These are phyloP conservation scores for Drepanosiphum platanoidis DNA, from an alignment of 2,888 invertebrate species.

Conservation along the genomic window DNA sequence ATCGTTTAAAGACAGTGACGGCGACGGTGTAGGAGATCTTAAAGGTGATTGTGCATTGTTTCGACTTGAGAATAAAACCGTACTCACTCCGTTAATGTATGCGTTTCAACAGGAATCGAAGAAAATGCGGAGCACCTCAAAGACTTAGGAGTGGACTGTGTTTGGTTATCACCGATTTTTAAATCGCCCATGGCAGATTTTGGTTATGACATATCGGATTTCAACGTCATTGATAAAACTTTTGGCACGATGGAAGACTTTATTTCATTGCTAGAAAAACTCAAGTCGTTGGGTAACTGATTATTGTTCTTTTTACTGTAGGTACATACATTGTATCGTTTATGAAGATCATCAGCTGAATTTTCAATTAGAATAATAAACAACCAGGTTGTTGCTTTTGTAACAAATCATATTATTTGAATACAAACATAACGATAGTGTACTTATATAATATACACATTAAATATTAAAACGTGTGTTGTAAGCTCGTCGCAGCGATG, in stretches of 20 bases:
- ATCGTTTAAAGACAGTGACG: conserved; percentile 84
- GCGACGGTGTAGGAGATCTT: conserved; percentile 88
- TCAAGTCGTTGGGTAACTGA: conserved; percentile 66
- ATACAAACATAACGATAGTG: too few species aligned
- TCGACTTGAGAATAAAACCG: too few species aligned
- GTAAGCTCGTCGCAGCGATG: too few species aligned
- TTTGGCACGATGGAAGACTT: conserved; percentile 74
- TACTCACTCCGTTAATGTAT: not conserved
- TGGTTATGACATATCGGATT: conserved; percentile 75
- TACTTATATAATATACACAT: too few species aligned
- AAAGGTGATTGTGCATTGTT: conserved; percentile 70
- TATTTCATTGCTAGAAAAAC: conserved; percentile 67
- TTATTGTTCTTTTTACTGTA: too few species aligned
- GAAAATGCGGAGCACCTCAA: conserved; percentile 70
- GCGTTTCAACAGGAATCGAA: conserved; percentile 66
- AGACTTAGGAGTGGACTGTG: conserved; percentile 72
- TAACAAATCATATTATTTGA: too few species aligned
- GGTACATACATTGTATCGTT: too few species aligned
- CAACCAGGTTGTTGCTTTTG: too few species aligned
- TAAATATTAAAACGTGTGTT: too few species aligned
- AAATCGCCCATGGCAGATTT: conserved; percentile 75
- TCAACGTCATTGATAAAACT: conserved; percentile 70
- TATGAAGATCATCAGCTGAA: too few species aligned
- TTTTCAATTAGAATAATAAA: too few species aligned
- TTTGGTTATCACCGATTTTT: conserved; percentile 80